Percentiles rank a stretch among this genome's conserved stretches.
Conservation (phyloP, 2,113 vertebrate species). For the Meles meles region DNA sequence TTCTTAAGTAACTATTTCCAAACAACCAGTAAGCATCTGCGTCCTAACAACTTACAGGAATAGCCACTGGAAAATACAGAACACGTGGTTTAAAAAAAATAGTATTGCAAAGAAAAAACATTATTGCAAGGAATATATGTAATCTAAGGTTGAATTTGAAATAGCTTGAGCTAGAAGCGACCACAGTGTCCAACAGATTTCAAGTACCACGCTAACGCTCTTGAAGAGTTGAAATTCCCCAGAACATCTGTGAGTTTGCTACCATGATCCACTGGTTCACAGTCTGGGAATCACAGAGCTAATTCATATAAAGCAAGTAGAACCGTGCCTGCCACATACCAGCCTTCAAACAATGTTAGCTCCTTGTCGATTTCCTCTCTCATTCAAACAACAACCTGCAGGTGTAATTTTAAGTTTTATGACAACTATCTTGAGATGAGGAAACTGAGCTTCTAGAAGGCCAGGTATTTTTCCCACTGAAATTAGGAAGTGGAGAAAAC, state of each 20-base stretch:
- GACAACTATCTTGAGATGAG: neutral
- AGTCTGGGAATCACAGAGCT: neutral
- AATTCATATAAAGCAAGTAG: neutral
- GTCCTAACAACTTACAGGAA: neutral
- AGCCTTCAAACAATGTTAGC: neutral
- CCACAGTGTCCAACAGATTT: neutral
- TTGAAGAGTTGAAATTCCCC: neutral
- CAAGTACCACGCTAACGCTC: neutral
- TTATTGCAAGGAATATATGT: neutral
- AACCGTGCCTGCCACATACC: neutral
- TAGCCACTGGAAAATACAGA: neutral
- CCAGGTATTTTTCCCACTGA: neutral
- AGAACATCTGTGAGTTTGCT: neutral
- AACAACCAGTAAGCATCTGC: neutral
- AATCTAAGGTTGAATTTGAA: neutral
- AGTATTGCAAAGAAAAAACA: neutral
- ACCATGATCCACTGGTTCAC: rapidly evolving
- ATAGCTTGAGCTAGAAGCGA: neutral
- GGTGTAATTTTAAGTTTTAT: neutral
- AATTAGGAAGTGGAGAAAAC: neutral
- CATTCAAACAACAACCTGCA: neutral
- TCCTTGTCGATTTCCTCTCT: neutral
- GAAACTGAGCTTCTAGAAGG: neutral
- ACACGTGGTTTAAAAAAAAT: neutral
- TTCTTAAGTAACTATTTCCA: neutral